Percentiles rank a stretch among this genome's conserved stretches.
Conservation (phyloP, 1,140 invertebrate species). For the Orius insidiosus region DNA sequence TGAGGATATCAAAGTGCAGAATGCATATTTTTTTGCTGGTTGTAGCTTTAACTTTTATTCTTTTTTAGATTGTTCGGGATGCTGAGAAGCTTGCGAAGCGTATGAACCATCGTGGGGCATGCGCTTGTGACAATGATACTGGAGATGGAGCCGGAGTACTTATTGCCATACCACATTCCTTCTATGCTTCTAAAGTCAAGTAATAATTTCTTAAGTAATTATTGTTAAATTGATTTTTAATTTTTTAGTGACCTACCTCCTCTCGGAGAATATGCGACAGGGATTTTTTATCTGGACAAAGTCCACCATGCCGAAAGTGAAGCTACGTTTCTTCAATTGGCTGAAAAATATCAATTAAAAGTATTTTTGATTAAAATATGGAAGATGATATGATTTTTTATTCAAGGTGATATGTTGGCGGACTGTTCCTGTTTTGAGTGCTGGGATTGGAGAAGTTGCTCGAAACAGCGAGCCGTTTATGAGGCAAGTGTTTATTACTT, state of each 20-base stretch:
- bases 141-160: constrained; percentile 96
- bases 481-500: constrained; percentile 79
- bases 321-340: constrained; percentile 59
- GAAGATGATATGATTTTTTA: background rate
- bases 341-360: constrained; percentile 58
- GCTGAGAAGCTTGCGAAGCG: constrained; percentile 81
- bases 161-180: constrained; percentile 86
- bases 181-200: constrained; percentile 71
- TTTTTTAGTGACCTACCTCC: constrained; percentile 45
- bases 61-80: constrained; percentile 75
- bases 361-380: constrained; percentile 26
- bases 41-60: too few relatives aligned
- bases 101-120: constrained; percentile 98
- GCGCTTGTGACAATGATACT: constrained; percentile 96
- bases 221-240: too few relatives aligned
- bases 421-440: constrained; percentile 71
- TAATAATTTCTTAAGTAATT: constrained; percentile 24
- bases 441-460: constrained; percentile 76
- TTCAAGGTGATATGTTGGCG: constrained; percentile 73
- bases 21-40: too few relatives aligned
- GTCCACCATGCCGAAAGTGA: constrained; percentile 65
- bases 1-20: too few relatives aligned
- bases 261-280: constrained; percentile 83
- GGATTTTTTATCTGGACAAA: constrained; percentile 84
- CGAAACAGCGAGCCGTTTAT: constrained; percentile 86